Evolutionary conservation across 2,797 vertebrate species (phyloP), one percentile per base, ranked within the genome.

Genomic region (Tiaroga cobitis): DNA sequence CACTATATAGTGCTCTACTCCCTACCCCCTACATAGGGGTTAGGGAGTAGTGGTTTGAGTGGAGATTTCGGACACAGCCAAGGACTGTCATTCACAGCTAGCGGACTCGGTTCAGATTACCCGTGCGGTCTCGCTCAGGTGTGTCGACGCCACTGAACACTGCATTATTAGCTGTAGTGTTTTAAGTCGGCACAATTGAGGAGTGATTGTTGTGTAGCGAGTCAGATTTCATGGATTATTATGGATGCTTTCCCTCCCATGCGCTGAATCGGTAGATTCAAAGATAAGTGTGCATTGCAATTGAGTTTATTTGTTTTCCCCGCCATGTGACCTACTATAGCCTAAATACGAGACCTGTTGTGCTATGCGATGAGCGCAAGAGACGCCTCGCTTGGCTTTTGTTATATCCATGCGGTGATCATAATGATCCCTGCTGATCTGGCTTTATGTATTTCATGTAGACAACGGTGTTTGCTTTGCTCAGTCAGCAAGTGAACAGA

Each of bases 291-390:
- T 70, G 16, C n/a, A n/a, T n/a, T n/a, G n/a, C 65, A 3, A 11
- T 75, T 75, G 34, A 21, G 16, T 51, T 75, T 63, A 39, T 76
- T 11, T 24, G 43, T 83, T 76, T 34, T 76, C 59, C 26, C 21
- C 61, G 26, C 11, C 73, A 21, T 56, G 32, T 81, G 29, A 76
- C 61, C 49, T 68, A 1, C 34, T 77, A 16, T 77, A n/a, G n/a
- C n/a, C n/a, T n/a, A 77, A 77, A 84, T 56, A 56, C 8, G 7
- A 34, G 73, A 68, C 1, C 11, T 56, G 49, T 43, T 43, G n/a
- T 32, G 69, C 2, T 37, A 69, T 16, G 73, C 65, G 82, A 75
- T 24, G 56, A 63, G 24, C n/a, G 4, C 43, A 8, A 39, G 49
- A 26, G 39, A 29, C 29, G 0, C 8, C 74, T 18, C 13, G 10